Evolutionary conservation across 2,113 vertebrate genomes (phyloP).

Genomic region (Geococcyx californianus): DNA sequence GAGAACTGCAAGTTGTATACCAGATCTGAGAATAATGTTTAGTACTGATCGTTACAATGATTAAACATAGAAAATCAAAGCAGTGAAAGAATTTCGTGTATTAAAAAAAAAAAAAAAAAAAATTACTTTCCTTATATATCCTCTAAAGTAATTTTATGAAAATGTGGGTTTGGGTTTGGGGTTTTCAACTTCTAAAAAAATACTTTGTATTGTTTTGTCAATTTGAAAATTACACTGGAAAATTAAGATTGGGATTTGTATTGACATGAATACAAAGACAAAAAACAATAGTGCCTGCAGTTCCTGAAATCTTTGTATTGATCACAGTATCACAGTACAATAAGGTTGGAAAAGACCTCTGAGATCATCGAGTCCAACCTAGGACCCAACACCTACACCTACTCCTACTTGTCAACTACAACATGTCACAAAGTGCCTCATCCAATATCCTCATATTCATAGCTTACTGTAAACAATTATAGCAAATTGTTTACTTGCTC

Average conservation of each 20-base stretch:
- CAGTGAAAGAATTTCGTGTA: rapidly evolving
- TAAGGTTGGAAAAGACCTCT: no score
- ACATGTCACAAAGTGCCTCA: no score
- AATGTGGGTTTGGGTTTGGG: neutral
- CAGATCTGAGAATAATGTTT: neutral
- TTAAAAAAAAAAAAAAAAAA: no score
- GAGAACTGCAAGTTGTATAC: neutral
- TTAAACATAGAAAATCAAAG: neutral
- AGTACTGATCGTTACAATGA: neutral
- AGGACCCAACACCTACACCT: no score
- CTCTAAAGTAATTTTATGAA: neutral
- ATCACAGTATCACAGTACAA: no score
- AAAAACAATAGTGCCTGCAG: neutral
- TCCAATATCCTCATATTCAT: neutral
- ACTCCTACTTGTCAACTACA: no score
- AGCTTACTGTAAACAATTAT: neutral
- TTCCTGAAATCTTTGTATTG: neutral
- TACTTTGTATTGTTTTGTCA: neutral
- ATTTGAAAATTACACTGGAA: neutral
- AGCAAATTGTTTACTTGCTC: neutral
- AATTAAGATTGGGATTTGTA: neutral
- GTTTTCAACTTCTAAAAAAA: neutral
- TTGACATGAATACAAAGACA: neutral
- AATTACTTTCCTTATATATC: neutral
- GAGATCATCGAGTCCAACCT: no score